Evolutionary conservation across 1,140 invertebrate genomes (phyloP).

Genomic region (Gonioctena quinquepunctata): DNA sequence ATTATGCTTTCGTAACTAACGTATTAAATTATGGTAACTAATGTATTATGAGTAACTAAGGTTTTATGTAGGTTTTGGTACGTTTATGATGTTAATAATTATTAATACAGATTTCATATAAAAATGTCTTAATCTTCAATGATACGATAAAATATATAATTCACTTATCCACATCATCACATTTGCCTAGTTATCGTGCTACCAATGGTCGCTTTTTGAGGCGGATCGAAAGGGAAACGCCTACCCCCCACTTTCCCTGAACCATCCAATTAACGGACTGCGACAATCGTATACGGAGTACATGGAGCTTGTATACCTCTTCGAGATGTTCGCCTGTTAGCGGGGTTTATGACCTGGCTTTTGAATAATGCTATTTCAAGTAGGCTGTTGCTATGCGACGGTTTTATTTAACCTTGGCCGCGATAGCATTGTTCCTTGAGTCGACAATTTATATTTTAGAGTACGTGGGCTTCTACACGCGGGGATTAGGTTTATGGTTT

Average conservation of each 20-base stretch:
- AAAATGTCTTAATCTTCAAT: too few relatives aligned
- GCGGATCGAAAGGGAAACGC: not conserved
- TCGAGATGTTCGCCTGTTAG: not conserved
- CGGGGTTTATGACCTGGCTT: constrained; percentile 17
- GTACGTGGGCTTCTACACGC: not conserved
- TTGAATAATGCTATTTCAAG: constrained; percentile 3
- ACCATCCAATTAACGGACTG: not conserved
- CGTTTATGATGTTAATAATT: too few relatives aligned
- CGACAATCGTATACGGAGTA: not conserved
- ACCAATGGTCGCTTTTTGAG: not conserved
- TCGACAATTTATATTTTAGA: not conserved
- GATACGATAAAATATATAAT: too few relatives aligned
- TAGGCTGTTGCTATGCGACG: constrained; percentile 18
- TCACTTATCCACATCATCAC: not conserved
- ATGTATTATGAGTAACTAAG: too few relatives aligned
- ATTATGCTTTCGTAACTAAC: too few relatives aligned
- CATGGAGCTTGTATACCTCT: not conserved
- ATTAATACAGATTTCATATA: too few relatives aligned
- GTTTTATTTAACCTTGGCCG: constrained; percentile 8
- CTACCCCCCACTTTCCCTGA: not conserved
- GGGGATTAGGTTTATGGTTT: not conserved
- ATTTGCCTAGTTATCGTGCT: not conserved
- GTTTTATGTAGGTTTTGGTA: too few relatives aligned
- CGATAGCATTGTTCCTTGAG: not conserved
- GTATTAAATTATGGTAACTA: too few relatives aligned